phyloP scores from a whole-genome alignment of 1,140 invertebrate species.

The Amyelois transitella region DNA sequence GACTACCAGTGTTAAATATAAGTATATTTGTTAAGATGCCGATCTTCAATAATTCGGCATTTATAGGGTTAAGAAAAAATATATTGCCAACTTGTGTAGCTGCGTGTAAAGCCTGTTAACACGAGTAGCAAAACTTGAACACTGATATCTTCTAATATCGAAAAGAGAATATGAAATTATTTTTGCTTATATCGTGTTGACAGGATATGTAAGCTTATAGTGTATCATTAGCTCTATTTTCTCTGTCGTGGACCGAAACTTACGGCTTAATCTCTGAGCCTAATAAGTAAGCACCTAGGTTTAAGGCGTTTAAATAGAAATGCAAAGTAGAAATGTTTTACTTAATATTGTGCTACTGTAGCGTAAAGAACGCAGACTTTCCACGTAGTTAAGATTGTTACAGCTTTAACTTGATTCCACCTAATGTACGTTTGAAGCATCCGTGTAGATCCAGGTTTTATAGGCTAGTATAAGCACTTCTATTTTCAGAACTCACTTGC shows the following conservation, averaged over 20 bases:
- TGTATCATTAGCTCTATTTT: conserved; percentile 41
- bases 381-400: not conserved
- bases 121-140: not conserved
- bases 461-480: not conserved
- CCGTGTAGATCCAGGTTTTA: not conserved
- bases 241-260: conserved; percentile 43
- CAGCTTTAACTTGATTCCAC: not conserved
- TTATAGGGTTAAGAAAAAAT: not conserved
- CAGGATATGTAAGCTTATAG: conserved; percentile 22
- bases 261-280: conserved; percentile 44
- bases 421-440: not conserved
- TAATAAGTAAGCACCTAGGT: conserved; percentile 44
- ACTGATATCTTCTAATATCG: not conserved
- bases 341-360: conserved; percentile 5
- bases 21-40: no score
- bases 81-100: not conserved
- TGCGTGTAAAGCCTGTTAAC: not conserved
- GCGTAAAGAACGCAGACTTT: conserved; percentile 1
- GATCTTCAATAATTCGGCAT: not conserved
- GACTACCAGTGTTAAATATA: no score
- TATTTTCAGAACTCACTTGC: not conserved
- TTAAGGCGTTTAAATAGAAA: conserved; percentile 46
- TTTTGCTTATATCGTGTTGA: not conserved
- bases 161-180: not conserved
- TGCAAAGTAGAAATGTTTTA: conserved; percentile 41